Base-by-base conservation (phyloP, 2,113 vertebrate species). In the Takifugu flavidus region DNA sequence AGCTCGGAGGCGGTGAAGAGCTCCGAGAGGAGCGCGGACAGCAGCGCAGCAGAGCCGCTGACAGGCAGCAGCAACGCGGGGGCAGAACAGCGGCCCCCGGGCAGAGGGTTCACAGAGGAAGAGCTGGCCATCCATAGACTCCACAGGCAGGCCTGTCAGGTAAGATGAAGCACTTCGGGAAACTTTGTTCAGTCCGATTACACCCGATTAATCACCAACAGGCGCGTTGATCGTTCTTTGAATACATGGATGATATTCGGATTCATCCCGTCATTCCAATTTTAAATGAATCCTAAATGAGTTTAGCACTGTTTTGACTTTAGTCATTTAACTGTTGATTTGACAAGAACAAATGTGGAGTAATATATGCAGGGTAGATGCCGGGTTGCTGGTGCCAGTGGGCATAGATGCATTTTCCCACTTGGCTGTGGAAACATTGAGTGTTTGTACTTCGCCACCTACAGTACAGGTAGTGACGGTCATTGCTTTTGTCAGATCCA, bases 71-170 rank as follows among this genome's bases (percentile, higher is more conserved):
- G 44, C 29, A 31, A 50, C 49, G 5, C 0, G 60, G 28, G 39
- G 29, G 43, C 11, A 8, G 57, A 34, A 3, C 10, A 15, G 1
- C 49, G 4, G 6, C 57, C 10, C 13, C 8, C 27, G 11, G 56
- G 20, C 0, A 20, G 6, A 25, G 2, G 59, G 63, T 54, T 87
- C 6, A 78, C 86, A 3, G 80, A 86, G 57, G 78, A 81, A 1
- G 83, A 91, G n/a, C 25, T 43, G 57, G 2, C 15, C 47, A 79
- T 91, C 54, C 66, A 86, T 6, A 67, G 31, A 13, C 28, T 60
- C 49, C 90, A 92, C 39, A 56, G 46, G 64, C 64, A 88, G 49
- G 88, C 90, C 0, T 91, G 90, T 59, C 67, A 86, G 89, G 91
- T 92, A 69, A 80, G 74, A 56, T 6, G 13, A 39, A 15, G 53